phyloP scores from a whole-genome alignment of 2,113 vertebrate species.

The Hirundichthys speculiger region DNA sequence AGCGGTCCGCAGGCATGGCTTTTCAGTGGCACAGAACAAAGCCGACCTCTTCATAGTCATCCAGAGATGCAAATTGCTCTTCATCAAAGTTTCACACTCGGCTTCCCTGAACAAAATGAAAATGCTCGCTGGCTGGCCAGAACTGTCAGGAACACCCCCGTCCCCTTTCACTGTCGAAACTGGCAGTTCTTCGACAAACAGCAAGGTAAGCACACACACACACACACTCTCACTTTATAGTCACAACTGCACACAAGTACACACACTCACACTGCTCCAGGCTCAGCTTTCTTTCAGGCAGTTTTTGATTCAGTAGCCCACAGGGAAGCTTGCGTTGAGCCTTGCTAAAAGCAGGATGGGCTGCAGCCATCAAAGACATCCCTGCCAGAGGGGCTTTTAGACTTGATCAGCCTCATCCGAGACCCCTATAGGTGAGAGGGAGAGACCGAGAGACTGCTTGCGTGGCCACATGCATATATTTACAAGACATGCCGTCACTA shows the following conservation, averaged over 20 bases:
- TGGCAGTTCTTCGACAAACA: constrained; percentile 37
- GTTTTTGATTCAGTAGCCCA: constrained; percentile 62
- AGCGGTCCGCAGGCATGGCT: constrained; percentile 63
- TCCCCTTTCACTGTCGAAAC: constrained; percentile 49
- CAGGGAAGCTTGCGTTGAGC: constrained; percentile 54
- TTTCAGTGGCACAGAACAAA: constrained; percentile 70
- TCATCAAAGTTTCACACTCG: constrained; percentile 80
- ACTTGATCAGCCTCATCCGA: constrained; percentile 61
- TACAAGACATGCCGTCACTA: constrained; percentile 43
- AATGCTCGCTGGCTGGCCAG: constrained; percentile 57
- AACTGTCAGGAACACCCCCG: constrained; percentile 56
- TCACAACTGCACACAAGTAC: constrained; percentile 26
- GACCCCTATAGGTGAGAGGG: constrained; percentile 51
- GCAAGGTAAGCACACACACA: constrained; percentile 59
- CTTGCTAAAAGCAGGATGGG: constrained; percentile 57
- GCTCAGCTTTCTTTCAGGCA: constrained; percentile 44
- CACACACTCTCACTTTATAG: constrained; percentile 26
- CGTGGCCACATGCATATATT: neutral
- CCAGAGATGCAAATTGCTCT: constrained; percentile 81
- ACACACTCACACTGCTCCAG: constrained; percentile 20
- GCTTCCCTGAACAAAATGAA: constrained; percentile 74
- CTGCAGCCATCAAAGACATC: constrained; percentile 68
- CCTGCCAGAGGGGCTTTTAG: constrained; percentile 50
- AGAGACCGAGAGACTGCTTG: constrained; percentile 4
- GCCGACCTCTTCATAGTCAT: constrained; percentile 71